Base-by-base conservation (phyloP, 2,888 invertebrate species). In the Leucophora obtusa region DNA sequence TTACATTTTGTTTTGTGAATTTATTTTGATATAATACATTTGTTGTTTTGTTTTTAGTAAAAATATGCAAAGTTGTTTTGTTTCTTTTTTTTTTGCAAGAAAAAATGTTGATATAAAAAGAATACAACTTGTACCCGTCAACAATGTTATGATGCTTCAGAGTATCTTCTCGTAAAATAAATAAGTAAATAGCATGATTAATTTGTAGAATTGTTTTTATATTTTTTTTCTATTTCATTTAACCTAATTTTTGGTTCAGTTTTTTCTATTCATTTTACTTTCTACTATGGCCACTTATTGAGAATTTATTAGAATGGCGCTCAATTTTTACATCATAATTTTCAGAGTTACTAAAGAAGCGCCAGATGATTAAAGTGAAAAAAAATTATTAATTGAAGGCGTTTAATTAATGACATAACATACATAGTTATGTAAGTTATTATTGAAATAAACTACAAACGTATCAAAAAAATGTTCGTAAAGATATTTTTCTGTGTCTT, bases 341-440 rank as follows among this genome's bases (percentile, higher is more conserved):
- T 38, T 14, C 11, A 11, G 38, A 38, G 11, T 38, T 38, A 38
- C 38, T 38, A 14, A 2, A 14, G 11, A 38, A 11, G 14, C 38
- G 10, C 28, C 14, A 38, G 11, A 38, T 11, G 38, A 10, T 38
- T 38, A 38, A 11, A 38, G 11, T 38, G 10, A 38, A 38, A 3
- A 38, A 1, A 38, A n/a, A 6, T 54, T 69, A 28, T 28, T 28
- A 51, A 76, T 63, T 76, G 56, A 1, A 65, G 70, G 24, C 69
- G 14, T 53, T 70, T 70, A 58, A 76, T 76, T 69, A 63, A 70
- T 63, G 63, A 58, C 58, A 58, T 63, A 69, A 68, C n/a, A n/a
- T 17, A 69, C 50, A 58, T 59, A 11, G 10, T 63, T 53, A 28
- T 50, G 1, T 24, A 17, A 14, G 10, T n/a, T 14, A 10, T 1